phyloP scores from a whole-genome alignment of 2,113 vertebrate genomes.

The Vulpes lagopus region DNA sequence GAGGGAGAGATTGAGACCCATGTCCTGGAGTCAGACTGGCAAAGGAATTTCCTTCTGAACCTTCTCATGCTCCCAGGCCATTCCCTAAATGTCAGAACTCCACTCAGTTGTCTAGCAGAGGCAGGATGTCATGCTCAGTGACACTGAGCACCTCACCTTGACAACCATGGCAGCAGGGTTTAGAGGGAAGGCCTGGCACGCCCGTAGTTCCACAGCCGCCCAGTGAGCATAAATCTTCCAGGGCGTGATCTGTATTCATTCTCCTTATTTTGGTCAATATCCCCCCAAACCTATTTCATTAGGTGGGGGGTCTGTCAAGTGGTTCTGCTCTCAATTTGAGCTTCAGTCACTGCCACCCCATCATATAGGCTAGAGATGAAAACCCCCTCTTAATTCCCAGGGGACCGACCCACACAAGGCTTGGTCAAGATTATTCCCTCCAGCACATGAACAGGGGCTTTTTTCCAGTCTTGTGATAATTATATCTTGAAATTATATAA shows the following conservation, averaged over 20 bases:
- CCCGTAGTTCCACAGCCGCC: rapidly evolving
- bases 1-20: background rate
- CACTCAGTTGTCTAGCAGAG: background rate
- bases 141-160: background rate
- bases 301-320: background rate
- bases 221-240: background rate
- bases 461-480: conserved; percentile 30
- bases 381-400: background rate
- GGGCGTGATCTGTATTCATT: background rate
- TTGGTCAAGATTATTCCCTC: background rate
- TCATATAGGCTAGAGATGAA: conserved; percentile 21
- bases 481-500: conserved; percentile 55
- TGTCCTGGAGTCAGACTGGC: background rate
- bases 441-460: background rate
- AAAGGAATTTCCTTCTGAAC: background rate
- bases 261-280: conserved; percentile 30
- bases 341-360: background rate
- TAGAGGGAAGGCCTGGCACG: no score
- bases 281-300: conserved; percentile 42
- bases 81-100: background rate
- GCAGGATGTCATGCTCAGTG: rapidly evolving
- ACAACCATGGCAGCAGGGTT: background rate
- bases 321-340: background rate
- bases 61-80: background rate
- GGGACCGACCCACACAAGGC: background rate